Evolutionary conservation across 2,888 invertebrate genomes (phyloP), one percentile per base, ranked within the genome.

Genomic region (Shargacucullia verbasci): DNA sequence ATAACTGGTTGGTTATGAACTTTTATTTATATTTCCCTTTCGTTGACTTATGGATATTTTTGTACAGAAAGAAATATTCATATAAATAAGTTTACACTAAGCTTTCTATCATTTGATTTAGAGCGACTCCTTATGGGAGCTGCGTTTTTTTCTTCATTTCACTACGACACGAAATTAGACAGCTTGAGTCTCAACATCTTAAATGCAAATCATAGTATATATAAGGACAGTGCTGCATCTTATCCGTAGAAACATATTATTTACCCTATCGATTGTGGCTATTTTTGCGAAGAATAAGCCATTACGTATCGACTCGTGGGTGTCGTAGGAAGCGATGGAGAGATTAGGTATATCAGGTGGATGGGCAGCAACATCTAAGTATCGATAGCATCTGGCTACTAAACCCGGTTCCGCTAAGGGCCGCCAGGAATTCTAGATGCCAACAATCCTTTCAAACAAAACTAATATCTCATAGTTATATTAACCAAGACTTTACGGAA

Each of bases 261-360:
- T 20, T 4, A 20, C 4, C 2, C 20, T 4, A 20, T 20, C n/a
- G 3, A 15, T 37, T 8, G 0, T 2, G 12, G 10, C 20, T 6
- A 8, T 59, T 35, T 65, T 15, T 15, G 25, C 13, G 13, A 68
- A 39, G 54, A 60, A 43, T 54, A 54, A 54, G 43, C 46, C 48
- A 69, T 68, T 47, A 43, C n/a, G 50, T 66, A 55, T 48, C 25
- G 10, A 33, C 20, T 13, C 14, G 31, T 65, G 41, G 34, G 49
- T 50, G 50, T 47, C 38, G 46, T 37, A 61, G 50, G 50, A 55
- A 45, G 34, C 47, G 14, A 69, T 56, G 15, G 13, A 48, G 13
- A 62, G 46, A 66, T 61, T 25, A n/a, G n/a, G n/a, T n/a, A 14
- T 50, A 69, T 66, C 69, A 52, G 37, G 37, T 62, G 34, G 50